phyloP scores from a whole-genome alignment of 2,113 vertebrate species.

The Macquaria ambigua region DNA sequence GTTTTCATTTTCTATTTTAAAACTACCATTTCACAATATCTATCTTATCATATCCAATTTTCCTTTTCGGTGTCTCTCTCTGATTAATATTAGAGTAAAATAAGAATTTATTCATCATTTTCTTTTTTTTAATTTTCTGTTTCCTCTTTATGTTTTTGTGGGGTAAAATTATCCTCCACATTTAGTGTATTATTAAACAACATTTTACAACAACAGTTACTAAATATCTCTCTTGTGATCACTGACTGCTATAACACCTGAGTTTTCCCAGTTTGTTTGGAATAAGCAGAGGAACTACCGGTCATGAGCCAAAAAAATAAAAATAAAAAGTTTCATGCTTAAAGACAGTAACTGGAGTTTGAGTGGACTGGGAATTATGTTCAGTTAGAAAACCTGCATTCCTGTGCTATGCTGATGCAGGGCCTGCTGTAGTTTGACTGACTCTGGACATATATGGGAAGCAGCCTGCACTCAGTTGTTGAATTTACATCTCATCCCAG shows the following conservation, averaged over 20 bases:
- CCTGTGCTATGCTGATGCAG: not conserved
- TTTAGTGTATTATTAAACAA: not conserved
- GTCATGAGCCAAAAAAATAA: not conserved
- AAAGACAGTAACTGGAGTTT: not conserved
- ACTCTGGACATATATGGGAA: not conserved
- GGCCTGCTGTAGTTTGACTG: not conserved
- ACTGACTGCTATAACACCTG: no score
- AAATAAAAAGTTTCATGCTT: not conserved
- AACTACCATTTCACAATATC: not conserved
- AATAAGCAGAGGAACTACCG: not conserved
- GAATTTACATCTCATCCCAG: not conserved
- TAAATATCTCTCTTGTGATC: not conserved
- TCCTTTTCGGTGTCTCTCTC: not conserved
- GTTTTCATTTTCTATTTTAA: conserved; percentile 2
- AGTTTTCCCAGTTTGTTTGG: not conserved
- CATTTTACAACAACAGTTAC: not conserved
- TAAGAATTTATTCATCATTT: not conserved
- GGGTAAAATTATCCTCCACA: not conserved
- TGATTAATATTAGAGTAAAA: not conserved
- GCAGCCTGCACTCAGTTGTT: not conserved
- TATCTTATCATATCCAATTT: not conserved
- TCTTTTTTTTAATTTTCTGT: not conserved
- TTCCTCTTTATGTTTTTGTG: not conserved
- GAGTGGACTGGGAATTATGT: not conserved
- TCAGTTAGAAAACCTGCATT: not conserved